Conservation (phyloP, 2,888 invertebrate genomes). For the Tanaodytes sp. region DNA sequence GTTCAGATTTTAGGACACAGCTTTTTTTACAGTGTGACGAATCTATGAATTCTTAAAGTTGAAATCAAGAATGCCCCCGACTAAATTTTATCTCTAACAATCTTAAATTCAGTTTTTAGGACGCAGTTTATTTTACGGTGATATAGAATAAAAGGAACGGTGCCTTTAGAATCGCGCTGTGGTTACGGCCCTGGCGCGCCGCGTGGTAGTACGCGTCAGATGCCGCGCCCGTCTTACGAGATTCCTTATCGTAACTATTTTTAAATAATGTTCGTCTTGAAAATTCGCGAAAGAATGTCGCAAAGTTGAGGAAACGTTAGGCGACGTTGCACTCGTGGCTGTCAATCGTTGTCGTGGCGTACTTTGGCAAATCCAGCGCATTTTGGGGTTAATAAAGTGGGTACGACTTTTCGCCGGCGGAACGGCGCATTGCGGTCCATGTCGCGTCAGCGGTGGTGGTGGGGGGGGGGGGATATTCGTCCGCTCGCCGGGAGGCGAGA, state of each 20-base stretch:
- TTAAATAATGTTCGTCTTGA: conserved; percentile 56
- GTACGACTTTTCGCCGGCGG: conserved; percentile 37
- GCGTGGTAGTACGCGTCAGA: conserved; percentile 56
- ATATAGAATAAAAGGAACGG: too few species aligned
- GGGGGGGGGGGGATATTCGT: conserved; percentile 49
- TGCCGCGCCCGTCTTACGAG: conserved; percentile 64
- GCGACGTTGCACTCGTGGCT: conserved; percentile 11
- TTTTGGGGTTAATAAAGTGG: conserved; percentile 34
- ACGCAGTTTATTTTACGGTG: too few species aligned
- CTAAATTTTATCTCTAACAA: too few species aligned
- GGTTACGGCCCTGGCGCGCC: conserved; percentile 48
- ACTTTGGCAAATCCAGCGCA: conserved; percentile 63
- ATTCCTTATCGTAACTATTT: conserved; percentile 64
- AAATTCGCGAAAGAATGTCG: conserved; percentile 7
- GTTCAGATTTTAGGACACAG: too few species aligned
- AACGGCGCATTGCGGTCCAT: conserved; percentile 53
- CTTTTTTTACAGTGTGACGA: too few species aligned
- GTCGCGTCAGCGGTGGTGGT: conserved; percentile 35
- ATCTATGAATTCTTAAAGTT: too few species aligned
- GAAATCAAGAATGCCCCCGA: too few species aligned
- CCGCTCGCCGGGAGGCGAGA: conserved; percentile 45
- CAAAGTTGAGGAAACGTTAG: conserved; percentile 1
- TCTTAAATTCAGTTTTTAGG: too few species aligned
- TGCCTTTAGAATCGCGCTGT: too few species aligned
- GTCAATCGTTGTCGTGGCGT: conserved; percentile 62